These are phyloP conservation scores for Thermophis baileyi DNA, from an alignment of 2,113 vertebrate species.

Conservation along the genomic window DNA sequence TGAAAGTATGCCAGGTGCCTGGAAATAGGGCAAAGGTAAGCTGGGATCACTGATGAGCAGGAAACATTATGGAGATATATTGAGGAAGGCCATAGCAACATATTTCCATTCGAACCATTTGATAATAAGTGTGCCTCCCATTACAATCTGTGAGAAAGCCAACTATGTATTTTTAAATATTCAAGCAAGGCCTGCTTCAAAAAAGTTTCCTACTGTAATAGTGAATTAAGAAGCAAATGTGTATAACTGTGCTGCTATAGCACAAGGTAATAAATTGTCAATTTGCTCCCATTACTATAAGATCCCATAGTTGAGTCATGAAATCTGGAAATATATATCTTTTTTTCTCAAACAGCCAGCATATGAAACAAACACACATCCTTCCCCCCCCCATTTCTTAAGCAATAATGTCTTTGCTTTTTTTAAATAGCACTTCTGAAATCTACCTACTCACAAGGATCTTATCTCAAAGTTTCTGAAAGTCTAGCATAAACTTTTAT, in stretches of 20 bases:
- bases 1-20: not conserved
- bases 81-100: not conserved
- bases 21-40: not conserved
- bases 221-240: not conserved
- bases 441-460: not conserved
- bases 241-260: not conserved
- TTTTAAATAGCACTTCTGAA: conserved; percentile 1
- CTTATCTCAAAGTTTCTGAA: conserved; percentile 2
- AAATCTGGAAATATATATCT: not conserved
- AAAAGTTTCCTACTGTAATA: not conserved
- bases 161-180: not conserved
- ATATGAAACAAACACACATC: not conserved
- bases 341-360: not conserved
- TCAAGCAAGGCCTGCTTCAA: not conserved
- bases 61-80: not conserved
- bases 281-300: not conserved
- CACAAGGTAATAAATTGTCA: not conserved
- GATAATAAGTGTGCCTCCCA: not conserved
- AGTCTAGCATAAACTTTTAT: not conserved
- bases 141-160: not conserved
- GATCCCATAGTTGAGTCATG: not conserved
- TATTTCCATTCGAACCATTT: not conserved
- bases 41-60: not conserved
- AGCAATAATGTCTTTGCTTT: not conserved
- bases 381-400: not conserved